Conservation (phyloP, 2,888 invertebrate species). For the Cacoxenus indagator region DNA sequence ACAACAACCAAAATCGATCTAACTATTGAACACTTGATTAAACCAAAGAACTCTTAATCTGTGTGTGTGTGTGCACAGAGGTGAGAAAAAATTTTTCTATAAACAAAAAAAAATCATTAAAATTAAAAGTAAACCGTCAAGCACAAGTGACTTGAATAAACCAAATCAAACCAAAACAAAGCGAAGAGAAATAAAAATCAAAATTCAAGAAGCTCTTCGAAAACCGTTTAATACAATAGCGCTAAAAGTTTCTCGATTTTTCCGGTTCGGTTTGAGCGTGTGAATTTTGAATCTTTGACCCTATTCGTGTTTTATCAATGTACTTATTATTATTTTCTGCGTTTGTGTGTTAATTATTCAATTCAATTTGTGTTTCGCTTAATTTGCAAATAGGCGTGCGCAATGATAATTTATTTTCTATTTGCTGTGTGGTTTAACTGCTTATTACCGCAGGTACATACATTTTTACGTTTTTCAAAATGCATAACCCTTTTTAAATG, state of each 20-base stretch:
- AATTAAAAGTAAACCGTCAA: not conserved
- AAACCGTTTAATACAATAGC: not conserved
- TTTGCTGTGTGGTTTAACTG: too few species aligned
- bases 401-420: too few species aligned
- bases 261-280: not conserved
- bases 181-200: not conserved
- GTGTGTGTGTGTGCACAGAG: not conserved
- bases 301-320: not conserved
- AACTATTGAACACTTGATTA: not conserved
- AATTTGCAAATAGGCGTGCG: too few species aligned
- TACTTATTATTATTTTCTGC: too few species aligned
- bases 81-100: not conserved
- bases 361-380: not conserved
- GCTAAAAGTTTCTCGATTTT: slow-evolving; percentile 1
- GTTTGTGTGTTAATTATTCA: not conserved
- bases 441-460: too few species aligned
- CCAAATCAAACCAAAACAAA: not conserved
- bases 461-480: too few species aligned
- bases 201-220: not conserved
- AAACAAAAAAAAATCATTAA: not conserved
- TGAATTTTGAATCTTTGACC: not conserved
- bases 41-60: not conserved
- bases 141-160: not conserved
- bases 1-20: not conserved
- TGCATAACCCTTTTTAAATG: too few species aligned